Base-by-base conservation (phyloP, 2,113 vertebrate genomes). In the Oryzias woworae region DNA sequence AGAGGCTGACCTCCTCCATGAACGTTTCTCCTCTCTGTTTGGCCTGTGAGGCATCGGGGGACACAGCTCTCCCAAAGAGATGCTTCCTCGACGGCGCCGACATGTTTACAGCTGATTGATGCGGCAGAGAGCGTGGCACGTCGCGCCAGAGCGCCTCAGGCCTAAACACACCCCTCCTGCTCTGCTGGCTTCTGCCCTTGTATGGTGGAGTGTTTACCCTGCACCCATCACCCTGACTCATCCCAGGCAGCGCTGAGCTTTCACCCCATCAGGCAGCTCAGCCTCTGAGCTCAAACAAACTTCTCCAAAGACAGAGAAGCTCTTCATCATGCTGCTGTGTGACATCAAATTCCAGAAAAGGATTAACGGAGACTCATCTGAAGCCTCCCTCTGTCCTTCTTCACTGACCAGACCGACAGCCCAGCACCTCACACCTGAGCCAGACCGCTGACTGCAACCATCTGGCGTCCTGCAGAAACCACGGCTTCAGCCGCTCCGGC, bases 41-140 rank as follows among this genome's bases (percentile, higher is more conserved):
- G 36, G 36, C 36, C 10, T 36, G 36, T 36, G 36, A 12, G 36
- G 36, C 36, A 36, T 36, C 36, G 10, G 36, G 10, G 36, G 36
- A 36, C 36, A 36, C 36, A 36, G 26, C 26, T 6, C 26, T 6
- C 26, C 26, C 26, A 28, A 4, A 6, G 26, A 28, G 36, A 36
- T 12, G 36, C 36, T 36, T 36, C 7, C 36, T 3, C 7, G 36
- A 2, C 10, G 36, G 36, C 2, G 36, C 36, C 17, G 83, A 68
- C 75, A 66, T 86, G 82, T 89, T 89, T 89, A 88, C 69, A 61
- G 62, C 47, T 79, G 89, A 90, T 84, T 84, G 43, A 90, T 77
- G 75, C 49, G 1, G 45, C 23, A 15, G 62, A 60, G 63, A 65
- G 58, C 47, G 13, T 84, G 83, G 80, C 87, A 84, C 22, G 80